Conservation (phyloP, 2,888 invertebrate genomes). For the Apantesis nais region DNA sequence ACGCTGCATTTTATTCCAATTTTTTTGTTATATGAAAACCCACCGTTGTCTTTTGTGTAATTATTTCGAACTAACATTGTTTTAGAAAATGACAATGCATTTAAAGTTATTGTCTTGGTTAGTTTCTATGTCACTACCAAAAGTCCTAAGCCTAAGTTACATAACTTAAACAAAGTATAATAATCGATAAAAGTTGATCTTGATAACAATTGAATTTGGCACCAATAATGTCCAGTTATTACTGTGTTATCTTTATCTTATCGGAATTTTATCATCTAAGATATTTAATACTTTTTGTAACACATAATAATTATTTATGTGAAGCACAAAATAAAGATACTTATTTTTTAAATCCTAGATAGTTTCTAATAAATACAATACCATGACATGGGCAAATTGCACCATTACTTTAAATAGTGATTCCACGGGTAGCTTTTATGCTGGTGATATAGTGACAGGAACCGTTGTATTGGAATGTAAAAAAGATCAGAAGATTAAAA, state of each 20-base stretch:
- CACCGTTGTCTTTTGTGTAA: too few species aligned
- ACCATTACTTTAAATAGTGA: conserved; percentile 68
- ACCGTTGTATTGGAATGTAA: conserved; percentile 67
- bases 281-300: conserved; percentile 17
- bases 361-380: conserved; percentile 16
- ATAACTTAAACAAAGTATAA: neutral
- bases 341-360: conserved; percentile 16
- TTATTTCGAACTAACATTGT: neutral
- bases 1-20: too few species aligned
- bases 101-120: neutral
- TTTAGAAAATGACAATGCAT: neutral
- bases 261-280: conserved; percentile 37
- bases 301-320: conserved; percentile 28
- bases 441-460: conserved; percentile 77
- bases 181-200: conserved; percentile 18
- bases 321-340: conserved; percentile 14
- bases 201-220: conserved; percentile 15
- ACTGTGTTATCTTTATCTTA: conserved; percentile 37
- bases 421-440: conserved; percentile 67
- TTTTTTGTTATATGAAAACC: too few species aligned
- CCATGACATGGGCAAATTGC: conserved; percentile 69
- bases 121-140: too few species aligned
- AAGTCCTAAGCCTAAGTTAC: neutral
- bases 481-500: conserved; percentile 63
- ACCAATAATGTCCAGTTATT: conserved; percentile 39